These are phyloP conservation scores for Motacilla tschutschensis DNA, from an alignment of 2,113 vertebrate species.

Conservation along the genomic window DNA sequence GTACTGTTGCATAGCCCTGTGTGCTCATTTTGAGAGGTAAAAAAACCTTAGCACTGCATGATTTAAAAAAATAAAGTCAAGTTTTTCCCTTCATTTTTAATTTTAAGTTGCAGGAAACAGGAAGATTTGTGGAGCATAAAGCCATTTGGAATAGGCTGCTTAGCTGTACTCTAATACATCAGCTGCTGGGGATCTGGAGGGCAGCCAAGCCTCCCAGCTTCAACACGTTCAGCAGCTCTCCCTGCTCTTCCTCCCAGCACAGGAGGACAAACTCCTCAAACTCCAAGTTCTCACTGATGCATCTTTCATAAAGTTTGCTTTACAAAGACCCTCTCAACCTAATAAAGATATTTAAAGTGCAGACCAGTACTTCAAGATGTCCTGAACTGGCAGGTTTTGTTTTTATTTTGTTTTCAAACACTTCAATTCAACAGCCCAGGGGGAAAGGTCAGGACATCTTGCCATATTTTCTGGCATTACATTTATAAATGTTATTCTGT, in stretches of 20 bases:
- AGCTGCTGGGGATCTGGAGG: slow-evolving; percentile 2
- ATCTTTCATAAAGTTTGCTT: not conserved
- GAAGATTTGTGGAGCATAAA: slow-evolving; percentile 27
- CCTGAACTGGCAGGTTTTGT: not conserved
- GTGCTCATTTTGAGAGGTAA: not conserved
- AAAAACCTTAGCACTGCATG: not conserved
- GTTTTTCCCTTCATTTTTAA: not conserved
- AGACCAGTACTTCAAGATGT: not conserved
- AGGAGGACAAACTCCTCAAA: not conserved
- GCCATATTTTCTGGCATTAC: not conserved
- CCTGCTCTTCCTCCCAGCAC: not conserved
- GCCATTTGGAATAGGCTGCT: not conserved
- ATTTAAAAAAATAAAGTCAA: not conserved
- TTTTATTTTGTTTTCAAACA: not conserved
- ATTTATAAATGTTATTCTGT: not conserved
- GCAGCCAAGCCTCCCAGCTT: slow-evolving; percentile 4
- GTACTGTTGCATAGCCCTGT: not conserved
- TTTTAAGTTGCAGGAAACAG: not conserved
- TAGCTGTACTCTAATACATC: not conserved
- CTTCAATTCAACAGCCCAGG: not conserved
- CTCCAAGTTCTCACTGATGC: not conserved
- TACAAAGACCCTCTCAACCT: not conserved
- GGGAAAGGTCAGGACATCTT: not conserved
- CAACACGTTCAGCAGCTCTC: not conserved
- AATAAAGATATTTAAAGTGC: not conserved